Conservation (phyloP, 2,888 invertebrate species). For the Listrodromus nycthemerus region DNA sequence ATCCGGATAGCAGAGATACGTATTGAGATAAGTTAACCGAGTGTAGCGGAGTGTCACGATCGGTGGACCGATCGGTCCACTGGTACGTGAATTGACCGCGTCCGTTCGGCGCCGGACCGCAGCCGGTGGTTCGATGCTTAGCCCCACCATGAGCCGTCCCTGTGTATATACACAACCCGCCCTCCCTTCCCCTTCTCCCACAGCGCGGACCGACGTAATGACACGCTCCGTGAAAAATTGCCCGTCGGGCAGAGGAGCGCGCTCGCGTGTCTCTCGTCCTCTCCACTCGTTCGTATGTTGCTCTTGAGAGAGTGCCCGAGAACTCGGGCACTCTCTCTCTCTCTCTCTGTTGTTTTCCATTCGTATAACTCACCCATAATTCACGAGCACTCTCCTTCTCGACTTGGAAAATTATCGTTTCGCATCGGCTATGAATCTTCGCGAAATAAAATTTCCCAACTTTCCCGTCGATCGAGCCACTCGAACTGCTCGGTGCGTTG, state of each 20-base stretch:
- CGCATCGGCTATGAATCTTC: neutral
- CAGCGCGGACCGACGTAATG: constrained; percentile 44
- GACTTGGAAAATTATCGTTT: constrained; percentile 9
- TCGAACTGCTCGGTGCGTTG: neutral
- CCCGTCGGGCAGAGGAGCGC: constrained; percentile 40
- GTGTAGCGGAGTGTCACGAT: constrained; percentile 58
- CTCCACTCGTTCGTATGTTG: constrained; percentile 28
- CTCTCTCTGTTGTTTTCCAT: constrained; percentile 2
- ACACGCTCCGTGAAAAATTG: constrained; percentile 61
- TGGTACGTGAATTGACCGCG: constrained; percentile 59
- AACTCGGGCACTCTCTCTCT: constrained; percentile 2
- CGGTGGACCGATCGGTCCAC: constrained; percentile 51
- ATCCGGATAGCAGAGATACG: constrained; percentile 44
- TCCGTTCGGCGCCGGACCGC: constrained; percentile 50
- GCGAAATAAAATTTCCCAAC: constrained; percentile 4
- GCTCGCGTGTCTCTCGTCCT: constrained; percentile 44
- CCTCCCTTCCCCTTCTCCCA: constrained; percentile 11
- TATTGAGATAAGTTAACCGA: constrained; percentile 37
- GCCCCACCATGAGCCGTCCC: constrained; percentile 13
- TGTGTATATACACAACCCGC: neutral
- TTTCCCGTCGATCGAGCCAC: neutral
- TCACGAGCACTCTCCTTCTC: constrained; percentile 35
- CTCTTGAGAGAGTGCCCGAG: too few species aligned
- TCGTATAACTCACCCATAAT: constrained; percentile 9
- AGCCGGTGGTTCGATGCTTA: constrained; percentile 37